Evolutionary conservation across 2,888 invertebrate species (phyloP), one percentile per base, ranked within the genome.

Genomic region (Parochlus steinenii): DNA sequence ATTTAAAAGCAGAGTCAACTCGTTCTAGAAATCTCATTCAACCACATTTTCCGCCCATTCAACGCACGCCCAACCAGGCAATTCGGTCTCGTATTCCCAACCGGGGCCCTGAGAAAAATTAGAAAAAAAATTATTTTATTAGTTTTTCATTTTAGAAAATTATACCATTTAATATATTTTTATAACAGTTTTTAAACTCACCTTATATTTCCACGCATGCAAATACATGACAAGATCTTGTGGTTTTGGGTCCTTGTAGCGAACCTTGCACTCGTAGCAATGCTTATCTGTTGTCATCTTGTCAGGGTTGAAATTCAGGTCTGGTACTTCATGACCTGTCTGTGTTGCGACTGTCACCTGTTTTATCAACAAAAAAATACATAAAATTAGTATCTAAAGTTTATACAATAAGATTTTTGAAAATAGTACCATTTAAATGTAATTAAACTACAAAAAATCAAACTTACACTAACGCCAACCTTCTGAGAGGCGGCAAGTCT

Each of bases 141-240:
- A 8, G 16, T 20, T 6, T 23, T 10, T 22, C 24, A 10, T 15
- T 26, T 8, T 18, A 30, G n/a, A 11, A 8, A 30, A 30, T 30
- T 5, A 5, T 30, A 19, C 30, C 17, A 30, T 30, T 30, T 12
- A 15, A n/a, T n/a, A n/a, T n/a, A n/a, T n/a, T n/a, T n/a, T n/a
- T n/a, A n/a, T n/a, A n/a, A n/a, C n/a, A 18, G 11, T 22, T 7
- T 33, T 4, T 8, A 30, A 48, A 49, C 37, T 54, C 54, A 81
- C 81, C 71, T 75, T 76, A 57, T 87, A 87, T 51, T 83, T 83
- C 82, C 85, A 85, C 19, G 93, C 93, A 60, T 95, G 95, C 28
- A 95, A 70, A 60, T 87, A 95, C 86, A 95, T 89, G 46, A 92
- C 79, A 40, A 95, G 70, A 58, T 93, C 89, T 45, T 81, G 73